These are phyloP conservation scores for Drosophila malerkotliana DNA, from an alignment of 1,140 invertebrate species.

Conservation along the genomic window DNA sequence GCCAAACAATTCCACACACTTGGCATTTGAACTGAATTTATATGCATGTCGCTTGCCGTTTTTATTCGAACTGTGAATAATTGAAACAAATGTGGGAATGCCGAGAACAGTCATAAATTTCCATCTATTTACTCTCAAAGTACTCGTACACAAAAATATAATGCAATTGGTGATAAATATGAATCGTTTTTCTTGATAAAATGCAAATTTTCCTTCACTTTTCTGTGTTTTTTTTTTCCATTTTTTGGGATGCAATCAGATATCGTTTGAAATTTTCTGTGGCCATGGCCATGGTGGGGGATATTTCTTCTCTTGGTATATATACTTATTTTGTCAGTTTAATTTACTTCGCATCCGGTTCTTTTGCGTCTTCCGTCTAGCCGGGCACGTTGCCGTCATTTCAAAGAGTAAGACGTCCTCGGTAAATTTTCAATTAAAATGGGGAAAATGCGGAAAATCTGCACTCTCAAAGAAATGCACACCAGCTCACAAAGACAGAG, in stretches of 20 bases:
- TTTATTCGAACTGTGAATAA: slow-evolving; percentile 57
- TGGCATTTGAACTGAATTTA: slow-evolving; percentile 39
- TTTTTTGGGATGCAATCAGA: neutral
- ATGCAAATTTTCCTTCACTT: slow-evolving; percentile 4
- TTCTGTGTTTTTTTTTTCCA: neutral
- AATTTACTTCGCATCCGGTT: slow-evolving; percentile 26
- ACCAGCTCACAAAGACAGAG: slow-evolving; percentile 8
- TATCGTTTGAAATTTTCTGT: slow-evolving; percentile 6
- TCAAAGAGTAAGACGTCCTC: slow-evolving; percentile 38
- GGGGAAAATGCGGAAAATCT: slow-evolving; percentile 63
- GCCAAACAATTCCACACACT: slow-evolving; percentile 16
- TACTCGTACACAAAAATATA: slow-evolving; percentile 19
- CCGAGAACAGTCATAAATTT: slow-evolving; percentile 45
- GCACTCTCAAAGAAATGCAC: slow-evolving; percentile 67
- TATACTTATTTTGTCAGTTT: slow-evolving; percentile 31
- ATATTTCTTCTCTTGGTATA: neutral
- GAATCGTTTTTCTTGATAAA: slow-evolving; percentile 32
- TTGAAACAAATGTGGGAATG: slow-evolving; percentile 57
- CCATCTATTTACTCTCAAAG: slow-evolving; percentile 23
- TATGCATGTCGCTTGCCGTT: slow-evolving; percentile 37
- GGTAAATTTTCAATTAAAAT: slow-evolving; percentile 68
- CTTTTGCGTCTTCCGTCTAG: slow-evolving; percentile 10
- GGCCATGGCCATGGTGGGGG: slow-evolving; percentile 1
- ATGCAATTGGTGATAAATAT: slow-evolving; percentile 24
- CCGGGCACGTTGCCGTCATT: slow-evolving; percentile 33